Evolutionary conservation across 23 tunicate species (phyloP), one percentile per base, ranked within the genome.

Genomic region (Aplidium turbinatum): DNA sequence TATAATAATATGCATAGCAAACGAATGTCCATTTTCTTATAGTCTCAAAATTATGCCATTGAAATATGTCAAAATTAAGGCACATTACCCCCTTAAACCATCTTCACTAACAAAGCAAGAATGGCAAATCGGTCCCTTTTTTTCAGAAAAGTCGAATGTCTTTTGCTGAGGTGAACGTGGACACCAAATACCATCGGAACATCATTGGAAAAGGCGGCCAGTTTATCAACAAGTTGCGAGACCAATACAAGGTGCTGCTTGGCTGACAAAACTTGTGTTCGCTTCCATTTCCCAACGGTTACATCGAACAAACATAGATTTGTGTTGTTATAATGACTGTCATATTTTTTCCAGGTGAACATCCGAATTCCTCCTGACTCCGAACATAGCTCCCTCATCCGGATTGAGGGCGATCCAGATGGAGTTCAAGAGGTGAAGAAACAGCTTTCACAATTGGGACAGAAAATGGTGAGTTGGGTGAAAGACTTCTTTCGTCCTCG

Each of bases 201-300:
- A 85, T 95, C 76, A 95, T 95, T 35, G 99, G 99, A 6, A 95
- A 95, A 61, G 93, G 92, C 22, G 99, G 99, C 33, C 86, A 91
- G 33, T 78, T 64, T 77, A 88, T 95, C 69, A 83, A 91, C 73
- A 89, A 83, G 39, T 80, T 95, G 18, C 82, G 95, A 1, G 96
- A 88, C 31, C 76, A 79, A 73, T 80, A 88, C 87, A 83, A 88
- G 82, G 99, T 93, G n/a, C n/a, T n/a, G n/a, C n/a, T n/a, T n/a
- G n/a, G n/a, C n/a, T n/a, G n/a, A n/a, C n/a, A n/a, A n/a, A n/a
- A n/a, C n/a, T n/a, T n/a, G n/a, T n/a, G n/a, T n/a, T n/a, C n/a
- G n/a, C n/a, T n/a, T n/a, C n/a, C 13, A 42, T 11, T 42, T 42
- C 13, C 16, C 50, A 42, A 16, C 50, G 50, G 11, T 16, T 42